Percentiles rank a stretch among this genome's conserved stretches.
Conservation (phyloP, 1,140 invertebrate species). For the Pogonognathellus flavescens region DNA sequence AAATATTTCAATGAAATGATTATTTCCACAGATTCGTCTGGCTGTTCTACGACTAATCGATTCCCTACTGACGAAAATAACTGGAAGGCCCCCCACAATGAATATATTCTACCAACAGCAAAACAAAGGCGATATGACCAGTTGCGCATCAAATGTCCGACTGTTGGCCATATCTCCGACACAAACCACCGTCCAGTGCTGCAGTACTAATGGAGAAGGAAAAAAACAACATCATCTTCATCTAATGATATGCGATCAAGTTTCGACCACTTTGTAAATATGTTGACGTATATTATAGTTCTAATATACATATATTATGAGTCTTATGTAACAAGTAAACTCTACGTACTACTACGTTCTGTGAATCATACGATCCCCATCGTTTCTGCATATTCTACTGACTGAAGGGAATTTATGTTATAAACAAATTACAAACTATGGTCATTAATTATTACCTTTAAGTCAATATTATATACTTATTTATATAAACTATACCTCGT, state of each 20-base stretch:
- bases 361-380: not conserved
- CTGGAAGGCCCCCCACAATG: slow-evolving; percentile 60
- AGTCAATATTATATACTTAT: too few species aligned
- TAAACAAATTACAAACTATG: too few species aligned
- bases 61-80: slow-evolving; percentile 68
- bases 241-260: slow-evolving; percentile 50
- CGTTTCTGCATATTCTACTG: too few species aligned
- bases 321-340: not conserved
- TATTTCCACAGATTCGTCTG: slow-evolving; percentile 68
- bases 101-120: slow-evolving; percentile 58
- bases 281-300: not conserved
- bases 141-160: slow-evolving; percentile 69
- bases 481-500: too few species aligned
- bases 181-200: slow-evolving; percentile 61
- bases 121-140: slow-evolving; percentile 67
- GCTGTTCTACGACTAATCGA: slow-evolving; percentile 75
- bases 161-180: slow-evolving; percentile 68
- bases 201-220: slow-evolving; percentile 19
- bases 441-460: too few species aligned
- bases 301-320: not conserved
- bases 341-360: not conserved
- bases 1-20: too few species aligned
- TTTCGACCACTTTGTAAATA: slow-evolving; percentile 29
- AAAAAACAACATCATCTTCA: slow-evolving; percentile 13
- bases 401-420: too few species aligned